Base-by-base conservation (phyloP, 2,113 vertebrate genomes). In the Tricholaema leucomelas region DNA sequence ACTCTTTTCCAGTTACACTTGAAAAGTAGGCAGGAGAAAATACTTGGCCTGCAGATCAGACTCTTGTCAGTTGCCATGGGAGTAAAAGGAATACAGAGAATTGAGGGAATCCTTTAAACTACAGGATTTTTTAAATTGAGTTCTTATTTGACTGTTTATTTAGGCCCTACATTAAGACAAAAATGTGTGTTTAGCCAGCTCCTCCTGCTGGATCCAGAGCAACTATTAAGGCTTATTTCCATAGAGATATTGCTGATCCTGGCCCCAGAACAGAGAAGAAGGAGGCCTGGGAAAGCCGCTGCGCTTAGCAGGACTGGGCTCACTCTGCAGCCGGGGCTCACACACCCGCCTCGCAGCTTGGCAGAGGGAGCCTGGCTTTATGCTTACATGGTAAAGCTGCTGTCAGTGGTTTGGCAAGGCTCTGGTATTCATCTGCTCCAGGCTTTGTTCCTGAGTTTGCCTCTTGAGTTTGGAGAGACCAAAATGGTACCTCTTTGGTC, bases 171-270 rank as follows among this genome's bases (percentile, higher is more conserved):
- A 80, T 92, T 87, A 96, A 94, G 71, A 90, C 75, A 89, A 94
- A 92, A 93, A 66, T 82, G 30, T 91, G 86, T 25, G 56, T 88
- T 94, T 95, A 96, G 92, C 88, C 92, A 95, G 87, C 93, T 95
- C 92, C 92, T 96, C 95, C 92, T 96, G 87, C 93, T 96, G 93
- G 92, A 94, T 77, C 84, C 52, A 27, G 78, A 89, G 88, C 92
- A 96, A 82, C 56, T 74, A 40, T 91, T 94, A 77, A 61, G 65
- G 42, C 78, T 92, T 76, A 76, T 91, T 96, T 94, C 93, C 78
- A 31, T 4, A 64, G 85, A 74, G 86, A 82, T 82, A 38, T 82
- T 94, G 90, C 90, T 95, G 82, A 89, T 93, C 54, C 94, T 95
- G 91, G 93, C 88, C 20, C 20, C 75, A 91, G 87, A 95, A 89